Conservation (phyloP, 2,888 invertebrate genomes). For the Dryocosmus kuriphilus region DNA sequence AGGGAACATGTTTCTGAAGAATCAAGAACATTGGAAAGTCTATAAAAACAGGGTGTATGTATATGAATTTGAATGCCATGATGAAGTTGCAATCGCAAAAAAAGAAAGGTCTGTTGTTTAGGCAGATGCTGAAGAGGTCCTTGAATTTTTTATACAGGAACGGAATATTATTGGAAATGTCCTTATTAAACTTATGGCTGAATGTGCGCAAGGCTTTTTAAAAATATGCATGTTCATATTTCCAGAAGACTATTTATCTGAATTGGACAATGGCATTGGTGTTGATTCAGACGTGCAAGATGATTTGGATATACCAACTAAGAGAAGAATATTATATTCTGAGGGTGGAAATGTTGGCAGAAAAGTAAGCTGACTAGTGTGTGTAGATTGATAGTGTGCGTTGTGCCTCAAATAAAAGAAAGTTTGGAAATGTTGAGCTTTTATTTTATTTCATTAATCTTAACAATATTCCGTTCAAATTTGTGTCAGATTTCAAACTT, state of each 20-base stretch:
- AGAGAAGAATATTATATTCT: constrained; percentile 35
- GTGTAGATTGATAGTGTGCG: constrained; percentile 40
- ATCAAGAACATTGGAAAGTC: constrained; percentile 12
- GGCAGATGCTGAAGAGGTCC: constrained; percentile 37
- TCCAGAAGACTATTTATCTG: constrained; percentile 26
- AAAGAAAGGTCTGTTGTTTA: constrained; percentile 40
- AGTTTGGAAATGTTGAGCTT: constrained; percentile 22
- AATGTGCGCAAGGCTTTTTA: constrained; percentile 45
- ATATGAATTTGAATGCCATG: too few species aligned
- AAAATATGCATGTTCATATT: constrained; percentile 41
- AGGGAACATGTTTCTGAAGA: constrained; percentile 36
- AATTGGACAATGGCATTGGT: background rate
- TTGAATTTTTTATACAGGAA: constrained; percentile 34
- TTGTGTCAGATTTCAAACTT: constrained; percentile 5
- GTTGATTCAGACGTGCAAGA: constrained; percentile 2
- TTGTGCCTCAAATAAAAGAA: constrained; percentile 47
- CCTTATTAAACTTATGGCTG: constrained; percentile 42
- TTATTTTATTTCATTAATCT: constrained; percentile 23
- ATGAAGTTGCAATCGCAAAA: constrained; percentile 1
- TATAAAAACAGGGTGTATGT: constrained; percentile 13
- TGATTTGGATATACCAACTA: background rate
- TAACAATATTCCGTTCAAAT: constrained; percentile 9
- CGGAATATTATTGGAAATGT: constrained; percentile 36
- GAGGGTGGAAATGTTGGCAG: constrained; percentile 40
- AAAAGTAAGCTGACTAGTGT: constrained; percentile 39